Base-by-base conservation (phyloP, 2,797 vertebrate species). In the Masticophis lateralis region DNA sequence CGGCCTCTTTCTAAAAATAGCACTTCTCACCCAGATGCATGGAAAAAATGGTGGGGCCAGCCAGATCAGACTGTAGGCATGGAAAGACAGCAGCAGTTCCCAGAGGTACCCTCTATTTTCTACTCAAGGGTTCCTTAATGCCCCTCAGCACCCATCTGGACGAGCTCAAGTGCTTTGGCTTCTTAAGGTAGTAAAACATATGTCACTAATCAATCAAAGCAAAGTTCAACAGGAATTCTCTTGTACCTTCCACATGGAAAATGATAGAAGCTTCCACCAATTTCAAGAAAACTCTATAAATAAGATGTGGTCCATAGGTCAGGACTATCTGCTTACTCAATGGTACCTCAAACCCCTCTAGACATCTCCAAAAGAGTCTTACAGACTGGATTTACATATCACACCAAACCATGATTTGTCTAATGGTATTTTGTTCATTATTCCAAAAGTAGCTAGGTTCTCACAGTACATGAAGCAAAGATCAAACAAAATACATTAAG, bases 1-100 rank as follows among this genome's bases (percentile, higher is more conserved):
- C 83, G 89, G 86, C 89, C 91, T 66, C 89, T 92, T 93, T 93
- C 93, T 93, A 93, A 93, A 93, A 91, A 93, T 93, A 93, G 93
- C 87, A 66, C 90, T 91, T 93, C 93, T 93, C 87, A 66, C 93
- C 93, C 93, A 93, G 90, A 93, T 93, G 87, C 57, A 86, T 86
- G 87, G 93, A 66, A 86, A 83, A 89, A 66, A 91, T 91, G 57
- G 93, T 86, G 59, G 87, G 87, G 57, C 90, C 25, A 20, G 69
- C 87, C 87, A 74, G 8, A 56, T 86, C 25, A 32, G 69, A 89
- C 51, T 27, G 87, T 51, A 66, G 43, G 69, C 59, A 86, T 86
- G 51, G 87, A 66, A 89, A 89, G 57, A 60, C 47, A 91, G 87
- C 69, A 86, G 87, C 57, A 66, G 57, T 43, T 63, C 59, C 66